Conservation (phyloP, 2,888 invertebrate species). For the Coelinius sp. region DNA sequence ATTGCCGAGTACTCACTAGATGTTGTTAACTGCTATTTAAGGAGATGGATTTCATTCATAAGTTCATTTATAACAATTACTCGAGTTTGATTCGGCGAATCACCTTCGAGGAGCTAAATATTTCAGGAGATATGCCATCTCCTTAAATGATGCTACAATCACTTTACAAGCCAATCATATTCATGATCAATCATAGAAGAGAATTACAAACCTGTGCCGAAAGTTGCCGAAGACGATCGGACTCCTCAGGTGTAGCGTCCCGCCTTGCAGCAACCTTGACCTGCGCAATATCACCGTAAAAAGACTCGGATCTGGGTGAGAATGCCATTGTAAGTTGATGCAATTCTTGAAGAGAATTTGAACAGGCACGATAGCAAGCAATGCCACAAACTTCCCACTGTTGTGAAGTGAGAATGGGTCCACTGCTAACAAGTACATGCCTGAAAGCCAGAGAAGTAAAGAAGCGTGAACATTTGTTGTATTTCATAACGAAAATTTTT, state of each 20-base stretch:
- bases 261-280: slow-evolving; percentile 94
- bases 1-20: background rate
- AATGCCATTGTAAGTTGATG: slow-evolving; percentile 92
- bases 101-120: too few species aligned
- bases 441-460: slow-evolving; percentile 65
- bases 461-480: background rate
- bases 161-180: background rate
- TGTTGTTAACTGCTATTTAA: background rate
- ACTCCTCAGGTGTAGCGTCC: slow-evolving; percentile 88
- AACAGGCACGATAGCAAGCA: slow-evolving; percentile 86
- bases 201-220: slow-evolving; percentile 80
- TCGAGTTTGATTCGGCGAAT: too few species aligned
- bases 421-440: slow-evolving; percentile 87
- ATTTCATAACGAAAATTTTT: slow-evolving; percentile 28
- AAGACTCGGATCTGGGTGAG: slow-evolving; percentile 92
- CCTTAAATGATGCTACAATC: background rate
- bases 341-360: slow-evolving; percentile 88
- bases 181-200: background rate
- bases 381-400: slow-evolving; percentile 91
- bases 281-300: slow-evolving; percentile 92
- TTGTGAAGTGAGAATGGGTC: slow-evolving; percentile 83
- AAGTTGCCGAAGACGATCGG: slow-evolving; percentile 87
- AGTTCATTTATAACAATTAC: too few species aligned
- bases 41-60: background rate
- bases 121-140: too few species aligned